These are phyloP conservation scores for Apogon hyalosoma DNA, from an alignment of 2,797 vertebrate genomes.

Conservation along the genomic window DNA sequence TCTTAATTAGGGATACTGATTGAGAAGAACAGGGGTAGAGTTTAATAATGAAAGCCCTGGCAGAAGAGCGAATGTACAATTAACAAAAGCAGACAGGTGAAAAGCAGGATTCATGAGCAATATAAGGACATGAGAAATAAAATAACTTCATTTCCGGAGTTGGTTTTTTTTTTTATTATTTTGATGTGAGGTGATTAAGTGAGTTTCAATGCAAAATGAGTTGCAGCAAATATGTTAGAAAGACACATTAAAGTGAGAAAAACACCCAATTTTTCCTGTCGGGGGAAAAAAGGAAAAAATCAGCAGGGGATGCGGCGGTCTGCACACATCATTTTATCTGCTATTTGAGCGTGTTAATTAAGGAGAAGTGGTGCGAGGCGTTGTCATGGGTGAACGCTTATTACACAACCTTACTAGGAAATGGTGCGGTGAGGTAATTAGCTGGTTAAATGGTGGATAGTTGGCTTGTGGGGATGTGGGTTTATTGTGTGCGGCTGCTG, in stretches of 20 bases:
- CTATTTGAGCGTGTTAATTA: slow-evolving; percentile 69
- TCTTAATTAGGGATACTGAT: slow-evolving; percentile 61
- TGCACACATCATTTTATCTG: slow-evolving; percentile 64
- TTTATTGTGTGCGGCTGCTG: slow-evolving; percentile 39
- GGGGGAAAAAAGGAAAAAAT: slow-evolving; percentile 11
- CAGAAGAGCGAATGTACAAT: slow-evolving; percentile 17
- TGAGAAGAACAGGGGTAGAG: slow-evolving; percentile 21
- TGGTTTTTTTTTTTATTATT: too few relatives aligned
- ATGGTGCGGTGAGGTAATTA: slow-evolving; percentile 66
- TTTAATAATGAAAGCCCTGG: slow-evolving; percentile 30
- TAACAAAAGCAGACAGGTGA: slow-evolving; percentile 25
- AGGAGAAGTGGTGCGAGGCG: slow-evolving; percentile 58
- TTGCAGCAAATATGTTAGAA: too few relatives aligned
- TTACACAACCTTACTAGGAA: slow-evolving; percentile 58
- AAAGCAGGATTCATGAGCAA: slow-evolving; percentile 23
- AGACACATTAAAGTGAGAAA: neutral
- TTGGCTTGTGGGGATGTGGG: slow-evolving; percentile 50
- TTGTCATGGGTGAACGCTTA: slow-evolving; percentile 63
- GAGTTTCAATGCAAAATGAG: too few relatives aligned
- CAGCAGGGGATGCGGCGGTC: slow-evolving; percentile 27
- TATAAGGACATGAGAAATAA: slow-evolving; percentile 12
- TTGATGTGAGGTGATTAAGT: too few relatives aligned
- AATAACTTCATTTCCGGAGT: slow-evolving; percentile 29
- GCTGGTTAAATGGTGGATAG: slow-evolving; percentile 63
- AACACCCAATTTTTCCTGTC: slow-evolving; percentile 16